Evolutionary conservation across 2,888 invertebrate genomes (phyloP).

Genomic region (Mylabris sibirica): DNA sequence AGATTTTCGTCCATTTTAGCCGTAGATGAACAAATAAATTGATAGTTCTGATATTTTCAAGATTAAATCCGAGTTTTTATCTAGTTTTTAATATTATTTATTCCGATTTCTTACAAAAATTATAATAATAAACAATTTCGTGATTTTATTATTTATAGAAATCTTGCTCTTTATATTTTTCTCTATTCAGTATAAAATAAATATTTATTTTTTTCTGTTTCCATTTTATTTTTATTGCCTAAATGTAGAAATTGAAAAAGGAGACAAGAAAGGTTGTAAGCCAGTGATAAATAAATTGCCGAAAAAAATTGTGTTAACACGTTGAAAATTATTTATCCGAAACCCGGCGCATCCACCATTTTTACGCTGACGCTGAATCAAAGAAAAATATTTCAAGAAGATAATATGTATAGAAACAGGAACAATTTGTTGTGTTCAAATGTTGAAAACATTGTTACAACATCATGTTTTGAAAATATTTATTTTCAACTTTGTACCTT

Average conservation of each 20-base stretch:
- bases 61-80: neutral
- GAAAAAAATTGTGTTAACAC: neutral
- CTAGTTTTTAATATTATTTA: slow-evolving; percentile 27
- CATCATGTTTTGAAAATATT: neutral
- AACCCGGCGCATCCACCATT: slow-evolving; percentile 7
- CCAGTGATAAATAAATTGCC: slow-evolving; percentile 1
- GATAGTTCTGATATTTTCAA: neutral
- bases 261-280: neutral
- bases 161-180: slow-evolving; percentile 30
- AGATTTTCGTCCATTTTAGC: slow-evolving; percentile 28
- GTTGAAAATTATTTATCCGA: neutral
- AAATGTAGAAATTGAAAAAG: slow-evolving; percentile 2
- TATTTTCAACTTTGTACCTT: neutral
- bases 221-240: slow-evolving; percentile 22
- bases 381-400: neutral
- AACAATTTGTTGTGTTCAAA: neutral
- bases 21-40: slow-evolving; percentile 12
- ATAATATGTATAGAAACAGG: neutral
- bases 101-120: slow-evolving; percentile 12
- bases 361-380: neutral
- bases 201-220: slow-evolving; percentile 26
- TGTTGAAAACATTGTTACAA: neutral
- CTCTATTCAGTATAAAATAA: slow-evolving; percentile 26
- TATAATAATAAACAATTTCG: neutral
- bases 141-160: slow-evolving; percentile 31